A percentile compares a stretch with the other conserved stretches of the same genome.
These are phyloP conservation scores for Haemorhous mexicanus DNA, from an alignment of 2,113 vertebrate genomes.

Conservation along the genomic window DNA sequence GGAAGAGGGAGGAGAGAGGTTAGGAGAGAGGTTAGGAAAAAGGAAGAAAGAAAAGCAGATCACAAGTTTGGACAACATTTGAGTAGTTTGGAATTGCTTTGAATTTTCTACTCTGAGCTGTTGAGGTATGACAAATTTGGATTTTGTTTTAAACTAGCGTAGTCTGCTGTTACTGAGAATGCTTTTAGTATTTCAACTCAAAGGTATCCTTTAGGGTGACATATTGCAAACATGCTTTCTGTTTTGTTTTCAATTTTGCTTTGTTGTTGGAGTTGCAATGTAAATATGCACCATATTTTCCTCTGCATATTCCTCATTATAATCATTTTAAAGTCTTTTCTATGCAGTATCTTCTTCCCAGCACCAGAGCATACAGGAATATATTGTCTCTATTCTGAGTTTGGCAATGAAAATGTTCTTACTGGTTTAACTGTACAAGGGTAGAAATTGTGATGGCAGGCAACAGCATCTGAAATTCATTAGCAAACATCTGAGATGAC, in stretches of 20 bases:
- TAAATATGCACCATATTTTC: slow-evolving; percentile 22
- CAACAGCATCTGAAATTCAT: not conserved
- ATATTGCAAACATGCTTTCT: slow-evolving; percentile 24
- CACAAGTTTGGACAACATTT: not conserved
- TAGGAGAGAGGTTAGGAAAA: not conserved
- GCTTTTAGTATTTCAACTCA: slow-evolving; percentile 6
- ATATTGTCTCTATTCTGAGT: not conserved
- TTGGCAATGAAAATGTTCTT: not conserved
- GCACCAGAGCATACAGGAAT: not conserved
- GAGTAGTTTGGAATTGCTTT: not conserved
- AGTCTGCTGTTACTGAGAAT: slow-evolving; percentile 30
- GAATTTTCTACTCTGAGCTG: not conserved
- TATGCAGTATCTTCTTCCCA: not conserved
- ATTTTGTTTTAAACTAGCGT: slow-evolving; percentile 38
- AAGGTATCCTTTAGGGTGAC: slow-evolving; percentile 12
- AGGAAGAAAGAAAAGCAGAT: not conserved
- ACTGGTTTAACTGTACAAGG: not conserved
- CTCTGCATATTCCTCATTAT: not conserved
- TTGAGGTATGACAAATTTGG: slow-evolving; percentile 46
- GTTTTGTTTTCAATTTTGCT: slow-evolving; percentile 59
- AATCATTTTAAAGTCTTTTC: not conserved
- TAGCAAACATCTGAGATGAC: not conserved
- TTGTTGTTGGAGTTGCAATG: slow-evolving; percentile 48
- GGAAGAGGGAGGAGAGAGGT: not conserved
- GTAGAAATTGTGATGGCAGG: not conserved